A percentile compares a stretch with the other conserved stretches of the same genome.
Evolutionary conservation across 2,888 invertebrate species (phyloP).

Genomic region (Rhyacophila evoluta): DNA sequence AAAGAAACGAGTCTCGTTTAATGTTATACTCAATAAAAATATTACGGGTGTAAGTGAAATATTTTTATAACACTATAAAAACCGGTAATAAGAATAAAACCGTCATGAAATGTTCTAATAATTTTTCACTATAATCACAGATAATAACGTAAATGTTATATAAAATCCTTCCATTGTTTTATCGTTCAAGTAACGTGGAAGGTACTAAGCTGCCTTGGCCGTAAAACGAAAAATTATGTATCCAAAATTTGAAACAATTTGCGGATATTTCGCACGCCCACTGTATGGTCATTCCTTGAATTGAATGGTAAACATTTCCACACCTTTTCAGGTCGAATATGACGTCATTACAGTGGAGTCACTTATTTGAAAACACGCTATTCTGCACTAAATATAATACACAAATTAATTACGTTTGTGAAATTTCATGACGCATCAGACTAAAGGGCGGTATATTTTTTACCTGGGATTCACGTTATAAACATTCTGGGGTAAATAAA

Average conservation of each 20-base stretch:
- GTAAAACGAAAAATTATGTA: conserved; percentile 1
- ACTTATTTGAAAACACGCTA: not conserved
- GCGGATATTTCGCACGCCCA: not conserved
- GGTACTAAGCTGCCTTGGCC: not conserved
- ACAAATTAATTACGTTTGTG: conserved; percentile 16
- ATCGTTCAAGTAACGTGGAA: not conserved
- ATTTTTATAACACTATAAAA: not conserved
- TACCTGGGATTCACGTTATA: no score
- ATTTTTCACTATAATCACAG: no score
- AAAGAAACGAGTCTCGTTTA: not conserved
- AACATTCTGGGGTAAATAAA: no score
- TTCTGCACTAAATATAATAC: not conserved
- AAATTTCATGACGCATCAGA: not conserved
- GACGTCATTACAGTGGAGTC: not conserved
- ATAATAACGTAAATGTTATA: no score
- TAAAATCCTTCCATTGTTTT: not conserved
- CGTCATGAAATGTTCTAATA: not conserved
- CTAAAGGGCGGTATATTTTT: no score
- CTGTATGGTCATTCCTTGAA: not conserved
- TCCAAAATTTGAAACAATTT: not conserved
- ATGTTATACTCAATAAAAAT: not conserved
- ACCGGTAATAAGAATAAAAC: not conserved
- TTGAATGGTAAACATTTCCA: conserved; percentile 3
- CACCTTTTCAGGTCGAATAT: conserved; percentile 28
- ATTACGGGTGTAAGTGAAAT: not conserved